Evolutionary conservation across 1,140 invertebrate genomes (phyloP).

Genomic region (Drosophila chauvacae): DNA sequence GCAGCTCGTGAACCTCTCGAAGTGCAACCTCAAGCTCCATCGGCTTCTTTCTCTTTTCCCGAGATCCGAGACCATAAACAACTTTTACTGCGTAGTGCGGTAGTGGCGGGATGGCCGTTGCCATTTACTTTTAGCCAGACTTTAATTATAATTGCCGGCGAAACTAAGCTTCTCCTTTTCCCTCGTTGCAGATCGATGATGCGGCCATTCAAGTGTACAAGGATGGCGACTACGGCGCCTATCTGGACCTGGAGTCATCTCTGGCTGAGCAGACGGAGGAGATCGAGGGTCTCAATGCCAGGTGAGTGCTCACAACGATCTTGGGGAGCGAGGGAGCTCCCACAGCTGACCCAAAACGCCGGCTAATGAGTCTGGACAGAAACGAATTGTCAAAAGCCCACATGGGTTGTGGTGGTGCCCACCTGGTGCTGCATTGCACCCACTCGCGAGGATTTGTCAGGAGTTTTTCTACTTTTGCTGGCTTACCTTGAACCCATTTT

Average conservation of each 20-base stretch:
- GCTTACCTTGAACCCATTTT: constrained; percentile 74
- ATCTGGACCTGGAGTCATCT: constrained; percentile 97
- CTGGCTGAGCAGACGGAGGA: constrained; percentile 98
- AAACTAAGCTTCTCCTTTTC: constrained; percentile 37
- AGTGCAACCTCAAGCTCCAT: constrained; percentile 32
- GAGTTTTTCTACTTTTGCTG: constrained; percentile 52
- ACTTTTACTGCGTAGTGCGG: constrained; percentile 81
- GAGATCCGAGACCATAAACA: constrained; percentile 65
- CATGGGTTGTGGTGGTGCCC: constrained; percentile 13
- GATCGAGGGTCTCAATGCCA: constrained; percentile 96
- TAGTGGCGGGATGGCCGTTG: constrained; percentile 52
- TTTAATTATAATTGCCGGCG: constrained; percentile 75
- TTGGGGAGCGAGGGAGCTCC: constrained; percentile 3
- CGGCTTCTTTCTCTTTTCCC: constrained; percentile 56
- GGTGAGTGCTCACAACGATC: constrained; percentile 89
- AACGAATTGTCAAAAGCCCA: constrained; percentile 46
- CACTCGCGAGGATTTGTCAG: constrained; percentile 27
- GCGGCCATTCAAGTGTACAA: constrained; percentile 97
- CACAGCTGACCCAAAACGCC: constrained; percentile 32
- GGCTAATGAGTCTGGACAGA: constrained; percentile 48
- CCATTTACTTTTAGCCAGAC: constrained; percentile 67
- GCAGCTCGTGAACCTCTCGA: constrained; percentile 38
- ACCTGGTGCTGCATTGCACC: constrained; percentile 40
- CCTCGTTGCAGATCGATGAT: constrained; percentile 94
- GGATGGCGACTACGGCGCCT: constrained; percentile 98